Conservation (phyloP, 2,113 vertebrate species). For the Phaethornis superciliosus region DNA sequence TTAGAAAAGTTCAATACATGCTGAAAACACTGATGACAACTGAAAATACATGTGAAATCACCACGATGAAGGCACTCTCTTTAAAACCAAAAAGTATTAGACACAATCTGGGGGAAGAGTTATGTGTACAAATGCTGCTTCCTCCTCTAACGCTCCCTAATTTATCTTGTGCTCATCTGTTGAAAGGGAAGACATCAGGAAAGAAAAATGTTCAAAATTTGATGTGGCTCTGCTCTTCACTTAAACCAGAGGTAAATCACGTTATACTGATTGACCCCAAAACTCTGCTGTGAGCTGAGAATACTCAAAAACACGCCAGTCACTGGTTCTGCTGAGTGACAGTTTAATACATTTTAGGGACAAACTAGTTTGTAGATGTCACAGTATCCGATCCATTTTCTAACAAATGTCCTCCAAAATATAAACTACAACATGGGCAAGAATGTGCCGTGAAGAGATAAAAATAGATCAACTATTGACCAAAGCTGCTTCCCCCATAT, state of each 20-base stretch:
- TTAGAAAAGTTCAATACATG: neutral
- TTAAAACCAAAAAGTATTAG: neutral
- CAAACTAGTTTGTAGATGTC: neutral
- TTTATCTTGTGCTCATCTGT: neutral
- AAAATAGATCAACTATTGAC: neutral
- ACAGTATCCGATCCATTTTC: neutral
- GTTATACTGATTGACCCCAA: neutral
- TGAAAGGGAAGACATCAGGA: neutral
- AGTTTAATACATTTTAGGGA: neutral
- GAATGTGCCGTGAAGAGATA: neutral
- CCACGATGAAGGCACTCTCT: neutral
- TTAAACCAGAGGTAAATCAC: neutral
- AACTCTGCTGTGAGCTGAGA: neutral
- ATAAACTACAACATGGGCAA: neutral
- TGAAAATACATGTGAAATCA: neutral
- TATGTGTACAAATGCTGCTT: neutral
- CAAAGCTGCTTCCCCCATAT: neutral
- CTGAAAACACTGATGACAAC: neutral
- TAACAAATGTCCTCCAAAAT: neutral
- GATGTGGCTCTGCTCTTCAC: neutral
- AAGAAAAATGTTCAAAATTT: neutral
- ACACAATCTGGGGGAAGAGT: neutral
- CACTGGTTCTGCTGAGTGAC: neutral
- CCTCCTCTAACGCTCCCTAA: neutral
- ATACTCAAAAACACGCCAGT: neutral